Evolutionary conservation across 2,113 vertebrate species (phyloP).

Genomic region (Antennarius striatus): DNA sequence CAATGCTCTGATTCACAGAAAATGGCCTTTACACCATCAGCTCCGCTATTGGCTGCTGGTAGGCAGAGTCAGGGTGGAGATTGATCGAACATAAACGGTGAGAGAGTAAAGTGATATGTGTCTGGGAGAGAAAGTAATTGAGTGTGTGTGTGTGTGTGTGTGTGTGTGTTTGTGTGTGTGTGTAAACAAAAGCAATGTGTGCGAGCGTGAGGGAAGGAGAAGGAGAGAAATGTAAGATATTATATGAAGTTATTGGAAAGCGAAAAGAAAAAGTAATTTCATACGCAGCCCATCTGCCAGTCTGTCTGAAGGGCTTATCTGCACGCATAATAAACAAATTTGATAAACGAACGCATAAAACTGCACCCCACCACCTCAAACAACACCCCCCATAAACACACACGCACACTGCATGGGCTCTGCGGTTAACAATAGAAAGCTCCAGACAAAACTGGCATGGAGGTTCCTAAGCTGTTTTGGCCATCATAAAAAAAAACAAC

Average conservation of each 20-base stretch:
- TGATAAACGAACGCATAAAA: conserved; percentile 59
- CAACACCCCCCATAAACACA: conserved; percentile 8
- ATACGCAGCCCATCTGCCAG: conserved; percentile 55
- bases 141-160: conserved; percentile 19
- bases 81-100: conserved; percentile 63
- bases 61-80: conserved; percentile 31
- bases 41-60: conserved; percentile 41
- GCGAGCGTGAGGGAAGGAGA: conserved; percentile 12
- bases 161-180: conserved; percentile 21
- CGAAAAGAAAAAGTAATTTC: conserved; percentile 67
- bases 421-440: neutral
- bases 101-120: conserved; percentile 54
- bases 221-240: conserved; percentile 62
- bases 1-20: conserved; percentile 57
- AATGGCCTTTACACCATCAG: conserved; percentile 61
- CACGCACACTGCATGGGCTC: neutral
- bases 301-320: conserved; percentile 56
- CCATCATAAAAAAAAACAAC: neutral
- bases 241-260: conserved; percentile 72
- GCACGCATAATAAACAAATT: conserved; percentile 64
- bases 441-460: neutral
- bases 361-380: neutral
- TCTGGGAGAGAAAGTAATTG: conserved; percentile 47
- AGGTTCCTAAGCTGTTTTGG: conserved; percentile 1
- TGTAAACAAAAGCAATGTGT: conserved; percentile 34